Base-by-base conservation (phyloP, 2,888 invertebrate species). In the Toxonevra muliebris region DNA sequence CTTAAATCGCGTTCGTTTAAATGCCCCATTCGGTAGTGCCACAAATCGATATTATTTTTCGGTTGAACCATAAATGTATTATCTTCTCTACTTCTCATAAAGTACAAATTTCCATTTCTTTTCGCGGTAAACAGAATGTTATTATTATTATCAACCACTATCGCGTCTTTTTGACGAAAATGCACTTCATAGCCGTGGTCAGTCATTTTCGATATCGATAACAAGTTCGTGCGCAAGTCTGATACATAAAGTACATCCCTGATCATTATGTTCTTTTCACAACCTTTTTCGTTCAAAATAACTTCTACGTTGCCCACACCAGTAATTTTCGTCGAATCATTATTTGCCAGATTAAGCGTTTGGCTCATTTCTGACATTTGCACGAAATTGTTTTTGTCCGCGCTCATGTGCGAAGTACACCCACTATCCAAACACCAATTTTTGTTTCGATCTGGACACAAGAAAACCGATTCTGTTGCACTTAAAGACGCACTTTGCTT, bases 151-250 rank as follows among this genome's bases (percentile, higher is more conserved):
- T 64, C 61, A 13, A 42, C 30, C 5, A 71, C 45, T 42, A 62
- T 12, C 13, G 69, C 52, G 15, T 69, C 40, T 12, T 57, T 58
- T 57, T 66, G 65, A 8, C 57, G 48, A 67, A 71, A 73, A n/a
- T 57, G 43, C n/a, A 71, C 67, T 20, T 65, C 69, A 20, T 66
- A 71, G 1, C 73, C 75, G 41, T 65, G 66, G 7, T 68, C 65
- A 1, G 68, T 72, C 19, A 70, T 70, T 68, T 72, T 74, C 9
- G 70, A 69, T 9, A 73, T 64, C 2, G 70, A 74, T 30, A 74
- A 55, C 13, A 73, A 64, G 64, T 73, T 75, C 43, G 71, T 67
- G 8, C 69, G 66, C 3, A 73, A 50, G 30, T 70, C 69, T 12
- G 59, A 50, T 11, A 71, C 67, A 45, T 68, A 67, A 19, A 71